These are phyloP conservation scores for Procapra przewalskii DNA, from an alignment of 2,113 vertebrate genomes.

Conservation along the genomic window DNA sequence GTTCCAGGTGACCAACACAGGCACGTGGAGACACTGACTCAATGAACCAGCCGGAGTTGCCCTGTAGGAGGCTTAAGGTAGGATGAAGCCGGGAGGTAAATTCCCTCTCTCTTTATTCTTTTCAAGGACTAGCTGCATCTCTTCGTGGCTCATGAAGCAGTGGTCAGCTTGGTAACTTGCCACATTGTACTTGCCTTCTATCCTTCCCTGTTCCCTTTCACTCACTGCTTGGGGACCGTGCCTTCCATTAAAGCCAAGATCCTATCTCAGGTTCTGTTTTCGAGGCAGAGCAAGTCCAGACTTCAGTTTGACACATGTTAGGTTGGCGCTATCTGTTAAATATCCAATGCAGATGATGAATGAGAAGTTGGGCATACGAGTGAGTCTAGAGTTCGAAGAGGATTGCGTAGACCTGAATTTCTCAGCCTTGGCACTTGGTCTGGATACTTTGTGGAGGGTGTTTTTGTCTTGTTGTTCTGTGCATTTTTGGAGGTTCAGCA, in stretches of 20 bases:
- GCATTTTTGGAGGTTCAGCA: neutral
- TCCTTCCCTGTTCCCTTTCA: neutral
- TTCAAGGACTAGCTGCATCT: neutral
- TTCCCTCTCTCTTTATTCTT: neutral
- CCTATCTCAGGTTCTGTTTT: neutral
- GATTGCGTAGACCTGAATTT: neutral
- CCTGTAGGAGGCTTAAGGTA: neutral
- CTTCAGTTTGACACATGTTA: neutral
- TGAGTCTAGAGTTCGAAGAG: neutral
- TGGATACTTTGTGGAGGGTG: neutral
- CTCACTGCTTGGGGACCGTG: neutral
- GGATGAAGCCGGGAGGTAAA: neutral
- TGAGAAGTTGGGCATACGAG: neutral
- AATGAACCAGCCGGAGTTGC: neutral
- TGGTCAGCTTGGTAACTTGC: neutral
- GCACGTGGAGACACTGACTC: neutral
- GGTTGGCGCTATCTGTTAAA: neutral
- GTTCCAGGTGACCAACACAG: neutral
- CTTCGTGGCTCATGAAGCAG: neutral
- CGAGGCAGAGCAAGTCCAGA: neutral
- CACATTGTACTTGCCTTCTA: neutral
- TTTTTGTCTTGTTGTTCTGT: neutral
- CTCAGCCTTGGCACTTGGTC: neutral
- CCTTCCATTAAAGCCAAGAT: neutral
- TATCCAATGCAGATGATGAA: neutral